phyloP scores from a whole-genome alignment of 2,797 vertebrate genomes.

The Orestias chungarensis region DNA sequence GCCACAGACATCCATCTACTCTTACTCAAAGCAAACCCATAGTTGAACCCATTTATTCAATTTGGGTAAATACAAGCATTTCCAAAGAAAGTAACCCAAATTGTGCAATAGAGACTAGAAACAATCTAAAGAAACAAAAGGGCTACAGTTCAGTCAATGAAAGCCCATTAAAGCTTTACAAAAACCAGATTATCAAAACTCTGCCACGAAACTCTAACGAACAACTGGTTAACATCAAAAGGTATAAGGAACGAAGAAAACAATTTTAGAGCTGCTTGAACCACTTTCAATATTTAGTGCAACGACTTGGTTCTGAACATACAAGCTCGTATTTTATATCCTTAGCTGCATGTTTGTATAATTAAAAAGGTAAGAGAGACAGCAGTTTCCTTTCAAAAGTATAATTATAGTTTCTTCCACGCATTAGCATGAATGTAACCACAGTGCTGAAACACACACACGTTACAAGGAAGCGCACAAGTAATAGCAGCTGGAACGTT shows the following conservation, averaged over 20 bases:
- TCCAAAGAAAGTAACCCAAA: too few relatives aligned
- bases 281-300: background rate
- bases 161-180: background rate
- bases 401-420: constrained; percentile 65
- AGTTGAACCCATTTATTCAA: background rate
- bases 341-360: constrained; percentile 43
- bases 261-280: too few relatives aligned
- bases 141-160: background rate
- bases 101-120: too few relatives aligned
- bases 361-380: constrained; percentile 70
- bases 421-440: constrained; percentile 27
- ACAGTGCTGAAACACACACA: constrained; percentile 17
- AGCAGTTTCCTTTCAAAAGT: constrained; percentile 70
- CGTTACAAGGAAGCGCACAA: constrained; percentile 42
- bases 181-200: background rate
- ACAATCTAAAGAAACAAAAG: too few relatives aligned
- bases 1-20: background rate
- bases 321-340: constrained; percentile 44
- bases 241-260: background rate
- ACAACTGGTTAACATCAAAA: background rate
- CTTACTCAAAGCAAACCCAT: background rate
- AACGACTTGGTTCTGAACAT: constrained; percentile 21
- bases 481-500: constrained; percentile 28
- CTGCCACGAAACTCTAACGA: background rate
- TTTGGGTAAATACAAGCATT: background rate